Conservation (phyloP, 2,888 invertebrate species). For the Matsumyia berberina region DNA sequence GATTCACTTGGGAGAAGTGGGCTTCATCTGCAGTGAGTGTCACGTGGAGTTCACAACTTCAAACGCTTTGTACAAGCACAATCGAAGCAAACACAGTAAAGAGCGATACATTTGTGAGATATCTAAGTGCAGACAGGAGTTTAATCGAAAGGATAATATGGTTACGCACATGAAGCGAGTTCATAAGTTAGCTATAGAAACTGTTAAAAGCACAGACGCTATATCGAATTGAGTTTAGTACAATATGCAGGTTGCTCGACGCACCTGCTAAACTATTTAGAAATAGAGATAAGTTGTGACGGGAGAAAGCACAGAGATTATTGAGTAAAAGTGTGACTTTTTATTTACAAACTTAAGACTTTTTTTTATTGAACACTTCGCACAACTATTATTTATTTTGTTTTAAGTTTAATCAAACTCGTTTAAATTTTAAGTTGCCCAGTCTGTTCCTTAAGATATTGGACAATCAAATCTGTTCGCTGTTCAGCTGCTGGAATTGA, state of each 20-base stretch:
- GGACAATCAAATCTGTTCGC: not conserved
- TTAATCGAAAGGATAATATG: conserved; percentile 71
- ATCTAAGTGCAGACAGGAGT: conserved; percentile 40
- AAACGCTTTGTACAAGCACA: conserved; percentile 66
- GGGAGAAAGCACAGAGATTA: not conserved
- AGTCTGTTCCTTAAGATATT: not conserved
- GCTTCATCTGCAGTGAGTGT: conserved; percentile 51
- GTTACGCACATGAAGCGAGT: conserved; percentile 62
- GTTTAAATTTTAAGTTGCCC: no score
- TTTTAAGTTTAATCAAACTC: not conserved
- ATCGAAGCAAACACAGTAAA: conserved; percentile 59
- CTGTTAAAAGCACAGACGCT: not conserved
- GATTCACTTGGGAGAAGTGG: conserved; percentile 41
- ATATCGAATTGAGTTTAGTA: not conserved
- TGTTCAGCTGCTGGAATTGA: conserved; percentile 8
- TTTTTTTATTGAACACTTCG: not conserved
- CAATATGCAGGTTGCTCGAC: not conserved
- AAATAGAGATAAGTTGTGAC: not conserved
- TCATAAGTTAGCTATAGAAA: conserved; percentile 48
- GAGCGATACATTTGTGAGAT: conserved; percentile 60
- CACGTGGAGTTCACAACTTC: conserved; percentile 51
- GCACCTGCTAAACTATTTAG: conserved; percentile 11
- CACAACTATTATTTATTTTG: conserved; percentile 1
- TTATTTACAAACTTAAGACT: no score
- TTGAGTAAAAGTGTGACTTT: no score